Conservation (phyloP, 1,140 invertebrate genomes). For the Reticulitermes speratus region DNA sequence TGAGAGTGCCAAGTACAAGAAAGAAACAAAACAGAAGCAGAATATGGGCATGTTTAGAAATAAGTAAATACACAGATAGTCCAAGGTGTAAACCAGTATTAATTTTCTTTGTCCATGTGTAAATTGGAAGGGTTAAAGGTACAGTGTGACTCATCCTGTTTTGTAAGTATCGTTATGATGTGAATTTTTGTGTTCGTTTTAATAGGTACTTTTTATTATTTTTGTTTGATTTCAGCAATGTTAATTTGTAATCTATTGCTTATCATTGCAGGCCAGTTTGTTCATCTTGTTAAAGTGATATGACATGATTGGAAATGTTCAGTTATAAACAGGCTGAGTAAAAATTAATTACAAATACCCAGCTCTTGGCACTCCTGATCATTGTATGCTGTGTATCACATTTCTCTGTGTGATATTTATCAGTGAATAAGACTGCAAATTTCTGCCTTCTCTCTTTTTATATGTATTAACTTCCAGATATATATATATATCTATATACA, state of each 20-base stretch:
- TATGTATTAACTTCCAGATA: slow-evolving; percentile 13
- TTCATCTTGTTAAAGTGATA: background rate
- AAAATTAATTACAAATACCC: background rate
- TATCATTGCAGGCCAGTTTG: background rate
- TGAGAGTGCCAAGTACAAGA: too few species aligned
- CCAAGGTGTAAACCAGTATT: too few species aligned
- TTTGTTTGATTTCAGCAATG: background rate
- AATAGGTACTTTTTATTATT: too few species aligned
- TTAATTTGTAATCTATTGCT: background rate
- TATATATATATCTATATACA: background rate
- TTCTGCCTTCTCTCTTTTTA: slow-evolving; percentile 29
- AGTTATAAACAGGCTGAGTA: background rate
- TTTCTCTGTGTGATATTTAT: slow-evolving; percentile 24
- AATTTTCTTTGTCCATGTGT: too few species aligned
- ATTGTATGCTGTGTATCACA: background rate
- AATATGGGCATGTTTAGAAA: too few species aligned
- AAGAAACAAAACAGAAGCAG: too few species aligned
- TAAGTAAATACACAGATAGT: too few species aligned
- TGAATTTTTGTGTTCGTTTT: too few species aligned
- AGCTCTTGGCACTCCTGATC: background rate
- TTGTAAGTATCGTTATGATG: too few species aligned
- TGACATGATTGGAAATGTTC: background rate
- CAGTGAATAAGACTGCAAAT: slow-evolving; percentile 29
- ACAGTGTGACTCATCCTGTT: background rate
- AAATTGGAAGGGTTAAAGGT: background rate